These are phyloP conservation scores for Callocephalon fimbriatum DNA, from an alignment of 2,113 vertebrate genomes.

Conservation along the genomic window DNA sequence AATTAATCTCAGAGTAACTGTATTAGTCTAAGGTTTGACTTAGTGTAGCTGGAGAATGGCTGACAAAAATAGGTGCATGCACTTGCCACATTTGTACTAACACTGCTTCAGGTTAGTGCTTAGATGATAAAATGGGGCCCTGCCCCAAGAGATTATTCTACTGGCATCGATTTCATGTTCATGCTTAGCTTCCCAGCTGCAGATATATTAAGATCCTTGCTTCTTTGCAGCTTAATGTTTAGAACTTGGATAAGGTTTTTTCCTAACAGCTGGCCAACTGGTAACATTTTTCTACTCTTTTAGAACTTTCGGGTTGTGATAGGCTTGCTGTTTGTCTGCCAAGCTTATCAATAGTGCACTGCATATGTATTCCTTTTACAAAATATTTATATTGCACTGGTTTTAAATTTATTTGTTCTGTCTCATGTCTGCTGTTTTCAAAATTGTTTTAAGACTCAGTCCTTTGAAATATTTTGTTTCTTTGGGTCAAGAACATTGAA, in stretches of 20 bases:
- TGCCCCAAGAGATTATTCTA: background rate
- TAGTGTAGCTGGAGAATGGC: background rate
- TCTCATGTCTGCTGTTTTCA: background rate
- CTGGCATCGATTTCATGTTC: background rate
- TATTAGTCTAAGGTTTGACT: background rate
- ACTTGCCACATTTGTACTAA: background rate
- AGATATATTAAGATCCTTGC: background rate
- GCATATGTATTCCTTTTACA: background rate
- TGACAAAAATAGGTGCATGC: background rate
- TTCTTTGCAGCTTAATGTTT: background rate
- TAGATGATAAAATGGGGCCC: fast-evolving
- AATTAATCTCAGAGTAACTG: background rate
- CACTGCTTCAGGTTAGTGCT: background rate
- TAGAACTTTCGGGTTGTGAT: background rate
- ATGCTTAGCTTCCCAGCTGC: background rate
- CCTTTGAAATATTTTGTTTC: background rate
- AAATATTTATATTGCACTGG: background rate
- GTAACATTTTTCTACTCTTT: background rate
- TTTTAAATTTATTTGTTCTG: background rate
- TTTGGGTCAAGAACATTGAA: background rate
- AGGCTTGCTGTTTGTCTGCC: background rate
- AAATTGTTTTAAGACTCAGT: background rate
- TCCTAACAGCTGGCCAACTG: background rate
- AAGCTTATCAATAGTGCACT: background rate
- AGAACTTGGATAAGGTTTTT: background rate